Base-by-base conservation (phyloP, 2,888 invertebrate species). In the Chymomyza procnemis region DNA sequence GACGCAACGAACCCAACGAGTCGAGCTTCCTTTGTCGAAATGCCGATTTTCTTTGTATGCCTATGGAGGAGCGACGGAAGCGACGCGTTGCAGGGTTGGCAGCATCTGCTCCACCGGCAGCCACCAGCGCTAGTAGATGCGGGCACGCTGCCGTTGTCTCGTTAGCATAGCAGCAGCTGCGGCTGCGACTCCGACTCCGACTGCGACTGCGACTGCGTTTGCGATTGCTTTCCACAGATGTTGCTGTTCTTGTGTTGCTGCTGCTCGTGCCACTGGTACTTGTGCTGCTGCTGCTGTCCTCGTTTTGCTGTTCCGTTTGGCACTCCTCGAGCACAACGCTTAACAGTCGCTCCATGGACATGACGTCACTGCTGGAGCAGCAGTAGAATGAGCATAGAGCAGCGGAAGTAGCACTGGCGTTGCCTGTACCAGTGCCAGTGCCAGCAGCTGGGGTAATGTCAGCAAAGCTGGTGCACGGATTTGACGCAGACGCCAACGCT, bases 1-100 rank as follows among this genome's bases (percentile, higher is more conserved):
- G 89, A 1, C 90, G 88, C 85, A 84, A 88, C 22, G 82, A 74
- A 54, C 88, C 88, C 65, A 90, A 65, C 9, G 90, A 90, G 74
- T 90, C 90, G 63, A 89, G 82, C 75, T 91, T 91, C 61, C 89
- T 88, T 70, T 90, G 88, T n/a, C 90, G 90, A 73, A 90, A 90
- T 50, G 89, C 90, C 57, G 89, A 80, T 67, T 88, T 87, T 58
- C 90, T 84, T 72, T 89, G 90, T 80, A 89, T 89, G 66, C 90
- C 89, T 75, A 90, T 85, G 47, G 89, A 89, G 16, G 89, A 89
- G 64, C 88, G 85, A 21, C 90, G 89, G 74, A 87, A 88, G 62
- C 80, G 88, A 61, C 85, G 82, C 48, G 78, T 73, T 16, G 69
- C 59, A 59, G 61, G 65, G 18, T 34, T 61, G 3, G 61, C 66